A percentile compares a stretch with the other conserved stretches of the same genome.
These are phyloP conservation scores for Tricholaema leucomelas DNA, from an alignment of 2,113 vertebrate species.

Conservation along the genomic window DNA sequence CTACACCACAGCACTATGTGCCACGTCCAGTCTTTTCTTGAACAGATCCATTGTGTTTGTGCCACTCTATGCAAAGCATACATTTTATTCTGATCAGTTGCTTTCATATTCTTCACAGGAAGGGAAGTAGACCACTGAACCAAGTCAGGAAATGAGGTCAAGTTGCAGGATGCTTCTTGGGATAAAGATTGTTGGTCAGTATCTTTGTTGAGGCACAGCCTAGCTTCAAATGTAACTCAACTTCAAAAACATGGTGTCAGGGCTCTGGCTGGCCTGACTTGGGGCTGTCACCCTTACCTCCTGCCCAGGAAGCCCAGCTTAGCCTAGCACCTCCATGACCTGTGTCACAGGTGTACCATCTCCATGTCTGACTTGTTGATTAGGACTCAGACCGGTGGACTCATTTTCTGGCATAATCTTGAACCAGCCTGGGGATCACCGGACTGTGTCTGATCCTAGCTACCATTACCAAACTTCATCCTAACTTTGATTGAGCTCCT, in stretches of 20 bases:
- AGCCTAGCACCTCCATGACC: neutral
- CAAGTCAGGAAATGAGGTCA: neutral
- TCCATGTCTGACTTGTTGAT: neutral
- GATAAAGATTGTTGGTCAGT: neutral
- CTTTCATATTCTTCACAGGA: neutral
- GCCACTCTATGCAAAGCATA: neutral
- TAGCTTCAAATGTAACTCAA: neutral
- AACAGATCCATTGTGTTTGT: neutral
- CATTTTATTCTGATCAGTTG: neutral
- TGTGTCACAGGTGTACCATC: neutral
- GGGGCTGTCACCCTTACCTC: neutral
- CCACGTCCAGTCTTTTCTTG: too few relatives aligned
- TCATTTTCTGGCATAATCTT: neutral
- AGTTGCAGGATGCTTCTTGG: neutral
- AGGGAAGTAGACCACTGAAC: neutral
- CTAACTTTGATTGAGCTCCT: neutral
- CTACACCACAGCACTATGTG: too few relatives aligned
- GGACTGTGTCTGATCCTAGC: neutral
- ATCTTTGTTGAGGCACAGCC: neutral
- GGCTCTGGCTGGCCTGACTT: neutral
- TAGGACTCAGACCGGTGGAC: neutral
- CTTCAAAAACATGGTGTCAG: neutral
- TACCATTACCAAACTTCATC: neutral
- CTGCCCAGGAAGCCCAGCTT: neutral
- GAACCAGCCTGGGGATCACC: neutral